Base-by-base conservation (phyloP, 2,113 vertebrate species). In the Alaudala cheleensis region DNA sequence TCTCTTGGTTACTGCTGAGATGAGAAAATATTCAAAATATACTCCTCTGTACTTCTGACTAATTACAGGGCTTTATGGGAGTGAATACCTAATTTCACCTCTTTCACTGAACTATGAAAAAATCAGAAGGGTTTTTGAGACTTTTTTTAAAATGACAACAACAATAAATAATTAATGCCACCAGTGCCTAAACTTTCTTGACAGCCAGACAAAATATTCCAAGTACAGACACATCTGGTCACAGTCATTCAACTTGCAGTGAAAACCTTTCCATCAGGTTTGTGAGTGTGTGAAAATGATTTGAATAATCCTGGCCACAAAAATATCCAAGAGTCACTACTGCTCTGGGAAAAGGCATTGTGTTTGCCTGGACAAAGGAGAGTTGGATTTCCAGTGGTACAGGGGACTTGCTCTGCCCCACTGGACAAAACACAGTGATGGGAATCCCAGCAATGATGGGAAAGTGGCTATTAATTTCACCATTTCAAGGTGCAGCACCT, bases 121-220 rank as follows among this genome's bases (percentile, higher is more conserved):
- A 60, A 67, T 88, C 49, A 57, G 15, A 71, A 42, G 21, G 1
- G 1, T 10, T 82, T 73, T 16, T 6, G 8, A 40, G 16, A 4
- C 10, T 10, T 40, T 51, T 40, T 50, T 67, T 42, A 39, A 40
- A 50, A 45, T 33, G 12, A 28, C 3, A 50, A 57, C 18, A 37
- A 31, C 20, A 57, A 57, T 34, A 91, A 72, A 50, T 70, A 83
- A 42, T n/a, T 29, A 83, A 24, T 60, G 11, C 18, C 14, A n/a
- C 21, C 12, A 12, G 8, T 54, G 54, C 62, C 42, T 72, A 70
- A 85, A 47, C 45, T 62, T 77, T 72, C 66, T 86, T 53, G 49
- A 87, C 33, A 92, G 60, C 12, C 49, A 53, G 54, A 82, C 53
- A 85, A 93, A 91, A 74, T 64, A 65, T 44, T 73, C 58, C 34